Evolutionary conservation across 2,113 vertebrate species (phyloP), one percentile per base, ranked within the genome.

Genomic region (Anseranas semipalmata): DNA sequence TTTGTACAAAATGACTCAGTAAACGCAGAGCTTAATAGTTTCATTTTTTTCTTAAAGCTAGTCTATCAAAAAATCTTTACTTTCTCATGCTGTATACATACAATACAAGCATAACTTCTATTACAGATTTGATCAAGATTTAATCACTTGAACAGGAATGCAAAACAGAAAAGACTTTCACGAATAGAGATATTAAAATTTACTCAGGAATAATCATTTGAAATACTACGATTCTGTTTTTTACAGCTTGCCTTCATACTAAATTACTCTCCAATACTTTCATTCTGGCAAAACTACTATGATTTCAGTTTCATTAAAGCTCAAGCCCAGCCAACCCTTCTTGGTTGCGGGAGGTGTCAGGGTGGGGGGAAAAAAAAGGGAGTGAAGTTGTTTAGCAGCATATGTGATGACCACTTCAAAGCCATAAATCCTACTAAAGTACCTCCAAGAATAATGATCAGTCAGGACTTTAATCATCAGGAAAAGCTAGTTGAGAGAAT

Each of bases 401-500:
- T 75, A 96, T 83, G 65, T 68, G 95, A 96, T 93, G 92, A 90
- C 71, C 91, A 93, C 82, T 96, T 97, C 92, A 92, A 95, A 97
- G 83, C 48, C 94, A 97, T 96, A 96, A 96, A 94, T 97, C 81
- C 91, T 72, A 82, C 75, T 58, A 89, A 95, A 96, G 81, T 94
- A 97, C 88, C 89, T 89, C 83, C 78, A 81, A 97, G 94, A 97
- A 63, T 48, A 93, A 92, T 75, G 88, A 97, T 96, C 96, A 90
- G 75, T 97, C 97, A 97, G 96, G 96, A 97, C 84, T 97, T 97
- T 97, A 98, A 98, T 98, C 96, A 98, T 96, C 16, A 68, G 60
- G 92, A 96, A 96, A 71, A 94, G 77, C 56, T 24, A 93, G 90
- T 87, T 89, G 25, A 55, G 96, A 96, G 96, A 97, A 93, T 87